Conservation (phyloP, 2,113 vertebrate species). For the Archilochus colubris region DNA sequence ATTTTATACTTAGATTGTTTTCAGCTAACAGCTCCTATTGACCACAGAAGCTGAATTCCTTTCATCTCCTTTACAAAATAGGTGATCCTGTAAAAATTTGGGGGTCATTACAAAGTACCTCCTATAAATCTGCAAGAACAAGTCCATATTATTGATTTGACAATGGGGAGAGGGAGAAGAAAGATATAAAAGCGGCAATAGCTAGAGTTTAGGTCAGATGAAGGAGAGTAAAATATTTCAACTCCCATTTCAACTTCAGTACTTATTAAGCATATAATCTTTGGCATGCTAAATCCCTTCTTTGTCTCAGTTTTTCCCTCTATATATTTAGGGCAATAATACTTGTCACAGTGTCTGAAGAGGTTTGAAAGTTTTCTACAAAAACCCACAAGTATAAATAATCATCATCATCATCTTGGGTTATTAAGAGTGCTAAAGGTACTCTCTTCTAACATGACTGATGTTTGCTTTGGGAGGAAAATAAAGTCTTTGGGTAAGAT, state of each 20-base stretch:
- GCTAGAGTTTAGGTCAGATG: neutral
- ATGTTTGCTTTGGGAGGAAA: neutral
- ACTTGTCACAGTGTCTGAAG: neutral
- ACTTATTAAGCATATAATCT: neutral
- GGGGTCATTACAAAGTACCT: neutral
- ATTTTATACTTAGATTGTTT: neutral
- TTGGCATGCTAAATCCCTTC: neutral
- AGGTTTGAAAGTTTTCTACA: neutral
- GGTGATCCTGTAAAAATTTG: neutral
- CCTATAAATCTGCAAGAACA: neutral
- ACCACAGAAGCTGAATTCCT: neutral
- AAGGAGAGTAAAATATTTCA: neutral
- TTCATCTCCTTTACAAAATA: neutral
- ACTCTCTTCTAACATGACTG: neutral
- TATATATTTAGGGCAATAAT: rapidly evolving
- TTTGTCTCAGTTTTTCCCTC: neutral
- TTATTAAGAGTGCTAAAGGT: neutral
- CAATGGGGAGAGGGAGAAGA: neutral
- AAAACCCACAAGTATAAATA: neutral
- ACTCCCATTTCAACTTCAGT: neutral
- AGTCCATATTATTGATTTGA: neutral
- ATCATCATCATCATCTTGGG: neutral
- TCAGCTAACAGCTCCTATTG: neutral
- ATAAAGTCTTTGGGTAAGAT: neutral
- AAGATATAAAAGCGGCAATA: neutral